These are phyloP conservation scores for Hassar affinis DNA, from an alignment of 2,113 vertebrate genomes.

Conservation along the genomic window DNA sequence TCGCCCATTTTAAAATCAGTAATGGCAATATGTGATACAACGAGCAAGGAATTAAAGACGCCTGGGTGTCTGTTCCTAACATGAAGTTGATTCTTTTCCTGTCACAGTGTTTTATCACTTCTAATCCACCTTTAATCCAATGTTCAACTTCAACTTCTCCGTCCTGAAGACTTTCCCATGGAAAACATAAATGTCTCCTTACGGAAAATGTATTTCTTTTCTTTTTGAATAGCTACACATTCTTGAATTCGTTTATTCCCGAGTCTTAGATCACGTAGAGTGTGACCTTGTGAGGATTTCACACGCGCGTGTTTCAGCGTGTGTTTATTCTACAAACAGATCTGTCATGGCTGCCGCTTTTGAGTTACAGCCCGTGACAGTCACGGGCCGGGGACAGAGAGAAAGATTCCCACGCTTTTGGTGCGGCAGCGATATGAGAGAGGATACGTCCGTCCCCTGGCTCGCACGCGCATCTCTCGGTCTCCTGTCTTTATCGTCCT, in stretches of 20 bases:
- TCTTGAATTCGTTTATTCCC: neutral
- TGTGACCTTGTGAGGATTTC: neutral
- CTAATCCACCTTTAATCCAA: too few species aligned
- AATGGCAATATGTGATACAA: neutral
- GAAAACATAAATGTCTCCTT: neutral
- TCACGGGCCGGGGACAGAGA: conserved; percentile 1
- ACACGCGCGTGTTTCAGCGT: neutral
- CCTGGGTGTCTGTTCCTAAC: neutral
- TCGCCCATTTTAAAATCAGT: neutral
- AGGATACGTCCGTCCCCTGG: conserved; percentile 57
- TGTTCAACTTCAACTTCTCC: too few species aligned
- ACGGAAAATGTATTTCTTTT: neutral
- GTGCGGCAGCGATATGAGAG: conserved; percentile 63
- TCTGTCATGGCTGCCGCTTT: conserved; percentile 60
- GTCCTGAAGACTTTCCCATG: neutral
- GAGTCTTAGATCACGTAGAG: neutral
- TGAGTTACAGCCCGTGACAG: conserved; percentile 55
- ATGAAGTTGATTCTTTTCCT: neutral
- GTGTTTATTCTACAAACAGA: conserved; percentile 49
- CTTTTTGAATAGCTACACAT: neutral
- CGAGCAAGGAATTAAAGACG: neutral
- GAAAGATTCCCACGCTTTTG: conserved; percentile 62
- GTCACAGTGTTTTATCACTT: neutral
- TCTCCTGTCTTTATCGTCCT: conserved; percentile 69
- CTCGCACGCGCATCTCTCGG: conserved; percentile 65